Percentiles rank a stretch among this genome's conserved stretches.
Conservation (phyloP, 2,113 vertebrate genomes). For the Brevimyrus niger region DNA sequence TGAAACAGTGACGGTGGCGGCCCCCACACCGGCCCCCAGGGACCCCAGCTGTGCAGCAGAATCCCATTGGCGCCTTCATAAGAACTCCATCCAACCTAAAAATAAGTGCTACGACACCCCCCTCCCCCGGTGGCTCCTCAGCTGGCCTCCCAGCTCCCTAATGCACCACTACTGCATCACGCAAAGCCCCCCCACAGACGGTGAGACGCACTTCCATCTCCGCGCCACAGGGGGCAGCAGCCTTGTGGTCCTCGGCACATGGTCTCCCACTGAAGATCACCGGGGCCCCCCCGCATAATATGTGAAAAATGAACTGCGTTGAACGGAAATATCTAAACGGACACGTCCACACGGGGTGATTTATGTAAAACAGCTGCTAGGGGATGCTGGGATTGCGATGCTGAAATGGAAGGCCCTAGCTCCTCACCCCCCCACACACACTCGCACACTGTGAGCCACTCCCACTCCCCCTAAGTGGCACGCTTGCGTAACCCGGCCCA, state of each 20-base stretch:
- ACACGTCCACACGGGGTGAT: not conserved
- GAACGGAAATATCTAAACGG: not conserved
- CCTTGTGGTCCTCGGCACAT: not conserved
- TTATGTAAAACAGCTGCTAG: constrained; percentile 10
- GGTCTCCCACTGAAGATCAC: not conserved
- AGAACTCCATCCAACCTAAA: constrained; percentile 12
- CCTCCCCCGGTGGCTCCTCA: not conserved
- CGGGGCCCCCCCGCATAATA: not conserved
- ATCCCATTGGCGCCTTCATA: not conserved
- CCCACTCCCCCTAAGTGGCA: constrained; percentile 16
- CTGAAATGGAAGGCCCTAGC: not conserved
- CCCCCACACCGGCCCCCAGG: not conserved
- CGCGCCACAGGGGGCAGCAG: not conserved
- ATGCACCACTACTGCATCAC: not conserved
- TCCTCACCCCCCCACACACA: not conserved
- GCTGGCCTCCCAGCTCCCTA: not conserved
- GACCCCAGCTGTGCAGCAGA: not conserved
- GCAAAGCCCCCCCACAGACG: not conserved
- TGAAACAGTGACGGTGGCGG: no score
- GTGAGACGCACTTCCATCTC: not conserved
- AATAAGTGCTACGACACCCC: not conserved
- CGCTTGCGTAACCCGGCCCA: not conserved
- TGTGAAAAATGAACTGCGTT: not conserved
- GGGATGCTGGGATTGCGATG: constrained; percentile 30
- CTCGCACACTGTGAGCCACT: not conserved